Evolutionary conservation across 2,888 invertebrate genomes (phyloP), one percentile per base, ranked within the genome.

Genomic region (Pollenia amentaria): DNA sequence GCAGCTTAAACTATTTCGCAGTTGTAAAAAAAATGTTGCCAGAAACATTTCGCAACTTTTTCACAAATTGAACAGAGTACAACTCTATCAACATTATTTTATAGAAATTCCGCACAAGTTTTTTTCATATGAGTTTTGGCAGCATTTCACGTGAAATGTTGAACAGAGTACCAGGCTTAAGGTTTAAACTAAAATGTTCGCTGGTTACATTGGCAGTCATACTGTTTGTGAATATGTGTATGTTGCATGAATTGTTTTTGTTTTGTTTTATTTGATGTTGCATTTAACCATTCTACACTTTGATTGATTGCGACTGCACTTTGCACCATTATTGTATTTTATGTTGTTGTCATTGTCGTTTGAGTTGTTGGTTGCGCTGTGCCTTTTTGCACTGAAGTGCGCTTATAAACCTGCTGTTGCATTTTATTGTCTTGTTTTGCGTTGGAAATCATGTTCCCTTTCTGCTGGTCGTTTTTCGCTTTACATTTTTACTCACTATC

Each of bases 271-370:
- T 67, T 83, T 86, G 79, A 79, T 86, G 83, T 87, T 83, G 83
- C 86, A 83, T 73, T 73, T 85, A 69, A 76, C 57, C 60, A 87
- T 87, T 77, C 70, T 77, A 67, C 82, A 87, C 85, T 89, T 90
- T 91, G 92, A 91, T 91, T 91, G 92, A 92, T 92, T 91, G 90
- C 89, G 90, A 91, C 89, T 91, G 90, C 90, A 91, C 89, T 90
- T 88, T 89, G 88, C 88, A 84, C 86, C 84, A 79, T 83, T 83
- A 83, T 80, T 77, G 83, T 72, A 46, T 65, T 70, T 84, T 57
- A 72, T 69, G 12, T 77, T 79, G 42, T 51, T 69, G 29, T 48
- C 18, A 8, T 48, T 53, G 44, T 29, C 18, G 1, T 53, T 77
- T 18, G 48, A 42, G 60, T 53, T 73, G 51, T 53, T 73, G 18